These are phyloP conservation scores for Morone chrysops DNA, from an alignment of 2,113 vertebrate species.

Conservation along the genomic window DNA sequence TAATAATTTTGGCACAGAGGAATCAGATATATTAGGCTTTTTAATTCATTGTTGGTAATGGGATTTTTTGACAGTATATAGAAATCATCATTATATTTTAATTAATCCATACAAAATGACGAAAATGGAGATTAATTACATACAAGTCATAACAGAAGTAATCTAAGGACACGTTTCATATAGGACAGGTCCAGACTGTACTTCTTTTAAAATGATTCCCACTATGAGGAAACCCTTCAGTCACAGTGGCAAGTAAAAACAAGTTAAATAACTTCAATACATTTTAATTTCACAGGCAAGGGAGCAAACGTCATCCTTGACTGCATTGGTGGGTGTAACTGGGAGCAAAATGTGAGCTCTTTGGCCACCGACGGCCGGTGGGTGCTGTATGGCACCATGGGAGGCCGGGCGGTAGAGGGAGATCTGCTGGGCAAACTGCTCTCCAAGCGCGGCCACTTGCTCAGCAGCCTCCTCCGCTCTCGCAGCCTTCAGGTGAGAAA, in stretches of 20 bases:
- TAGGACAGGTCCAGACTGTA: no score
- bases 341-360: constrained; percentile 88
- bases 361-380: constrained; percentile 87
- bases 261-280: neutral
- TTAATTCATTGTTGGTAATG: no score
- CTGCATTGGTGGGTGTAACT: constrained; percentile 85
- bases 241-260: no score
- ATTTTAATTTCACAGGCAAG: constrained; percentile 75
- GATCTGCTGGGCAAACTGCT: constrained; percentile 87
- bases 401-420: constrained; percentile 83
- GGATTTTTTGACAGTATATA: no score
- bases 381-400: constrained; percentile 89
- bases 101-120: no score
- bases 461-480: constrained; percentile 85
- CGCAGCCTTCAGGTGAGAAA: constrained; percentile 84
- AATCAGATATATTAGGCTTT: no score
- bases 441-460: constrained; percentile 86
- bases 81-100: no score
- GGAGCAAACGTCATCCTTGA: constrained; percentile 90
- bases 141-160: no score
- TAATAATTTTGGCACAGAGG: no score
- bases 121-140: neutral
- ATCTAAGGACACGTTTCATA: no score
- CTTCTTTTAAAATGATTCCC: no score
- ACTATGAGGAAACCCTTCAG: no score